Percentiles rank a stretch among this genome's conserved stretches.
phyloP scores from a whole-genome alignment of 2,113 vertebrate species.

The Colinus virginianus region DNA sequence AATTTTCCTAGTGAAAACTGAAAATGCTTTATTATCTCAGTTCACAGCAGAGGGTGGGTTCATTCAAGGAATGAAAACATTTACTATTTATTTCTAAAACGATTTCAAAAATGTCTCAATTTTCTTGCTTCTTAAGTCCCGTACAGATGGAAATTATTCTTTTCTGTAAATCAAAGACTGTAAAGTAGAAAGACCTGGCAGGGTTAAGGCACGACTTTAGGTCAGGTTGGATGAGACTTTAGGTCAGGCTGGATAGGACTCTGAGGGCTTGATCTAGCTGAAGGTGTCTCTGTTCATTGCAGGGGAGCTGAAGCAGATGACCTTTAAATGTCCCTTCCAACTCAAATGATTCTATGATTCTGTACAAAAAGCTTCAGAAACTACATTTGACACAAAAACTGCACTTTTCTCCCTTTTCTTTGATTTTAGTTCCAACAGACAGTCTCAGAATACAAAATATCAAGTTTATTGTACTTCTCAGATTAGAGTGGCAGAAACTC shows the following conservation, averaged over 20 bases:
- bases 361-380: not conserved
- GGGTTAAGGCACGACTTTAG: not conserved
- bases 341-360: no score
- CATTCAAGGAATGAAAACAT: not conserved
- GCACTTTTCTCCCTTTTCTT: not conserved
- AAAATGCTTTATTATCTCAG: not conserved
- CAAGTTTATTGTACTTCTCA: not conserved
- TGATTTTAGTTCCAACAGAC: constrained; percentile 13
- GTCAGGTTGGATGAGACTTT: no score
- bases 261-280: no score
- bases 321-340: no score
- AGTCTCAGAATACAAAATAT: constrained; percentile 24
- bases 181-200: not conserved
- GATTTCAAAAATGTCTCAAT: not conserved
- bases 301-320: no score
- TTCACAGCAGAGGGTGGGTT: not conserved
- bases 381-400: constrained; percentile 8
- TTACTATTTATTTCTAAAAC: constrained; percentile 36
- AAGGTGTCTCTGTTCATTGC: no score
- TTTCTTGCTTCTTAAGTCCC: not conserved
- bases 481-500: constrained; percentile 26
- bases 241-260: no score
- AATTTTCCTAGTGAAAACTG: not conserved
- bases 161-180: not conserved
- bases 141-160: not conserved